Evolutionary conservation across 2,113 vertebrate genomes (phyloP), one percentile per base, ranked within the genome.

Genomic region (Cyprinodon tularosa): DNA sequence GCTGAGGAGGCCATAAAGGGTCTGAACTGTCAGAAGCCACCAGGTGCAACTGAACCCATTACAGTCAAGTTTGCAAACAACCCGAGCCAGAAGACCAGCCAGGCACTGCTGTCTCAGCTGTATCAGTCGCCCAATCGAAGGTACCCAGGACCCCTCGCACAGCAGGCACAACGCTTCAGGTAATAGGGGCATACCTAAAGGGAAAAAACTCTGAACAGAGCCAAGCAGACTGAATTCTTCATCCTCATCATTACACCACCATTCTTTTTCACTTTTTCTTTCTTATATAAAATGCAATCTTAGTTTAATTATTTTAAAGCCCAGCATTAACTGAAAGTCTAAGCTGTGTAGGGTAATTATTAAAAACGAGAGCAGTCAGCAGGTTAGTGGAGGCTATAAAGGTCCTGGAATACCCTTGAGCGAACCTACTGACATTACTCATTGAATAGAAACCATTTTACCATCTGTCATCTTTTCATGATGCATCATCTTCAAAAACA

Each of bases 11-110:
- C 98, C 89, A 99, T 99, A 89, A 99, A 99, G 89, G 97, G 97
- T 63, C 95, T 99, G 82, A 99, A 99, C 83, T 97, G 98, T 71
- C 98, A 99, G 94, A 99, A 99, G 91, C 98, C 98, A 47, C 96
- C 98, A 3, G 94, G 95, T 81, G 97, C 96, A 91, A 95, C 97
- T 2, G 98, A 99, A 88, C 98, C 98, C 63, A 98, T 99, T 86
- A 99, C 98, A 47, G 98, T 99, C 86, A 99, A 99, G 94, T 99
- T 99, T 90, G 98, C 98, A 71, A 99, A 99, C 93, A 99, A 98
- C 93, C 98, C 98, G 90, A 99, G 98, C 93, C 98, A 99, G 96
- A 99, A 99, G 96, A 96, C 93, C 71, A 99, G 94, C 92, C 98
- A 99, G 94, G 97, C 98, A 20, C 95, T 99, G 92, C 96, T 99